phyloP scores from a whole-genome alignment of 2,113 vertebrate species.

The Synodontis membranacea region DNA sequence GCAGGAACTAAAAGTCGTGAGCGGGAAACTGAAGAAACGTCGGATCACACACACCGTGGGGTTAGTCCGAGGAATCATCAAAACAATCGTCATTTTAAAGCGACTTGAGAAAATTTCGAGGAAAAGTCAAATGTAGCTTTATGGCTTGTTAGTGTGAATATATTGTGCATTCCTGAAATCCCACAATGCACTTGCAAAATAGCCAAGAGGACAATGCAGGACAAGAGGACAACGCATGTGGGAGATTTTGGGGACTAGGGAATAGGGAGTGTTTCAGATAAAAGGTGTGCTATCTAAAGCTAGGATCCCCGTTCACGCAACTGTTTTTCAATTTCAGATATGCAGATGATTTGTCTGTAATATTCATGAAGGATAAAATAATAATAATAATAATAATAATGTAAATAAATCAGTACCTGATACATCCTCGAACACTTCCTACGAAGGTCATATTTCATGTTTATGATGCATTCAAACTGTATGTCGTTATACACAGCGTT shows the following conservation, averaged over 20 bases:
- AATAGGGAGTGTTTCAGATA: background rate
- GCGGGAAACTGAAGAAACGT: background rate
- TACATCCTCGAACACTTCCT: background rate
- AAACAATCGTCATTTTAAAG: background rate
- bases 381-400: background rate
- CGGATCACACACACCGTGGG: background rate
- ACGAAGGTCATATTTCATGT: background rate
- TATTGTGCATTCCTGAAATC: background rate
- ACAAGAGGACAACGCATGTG: background rate
- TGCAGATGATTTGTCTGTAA: background rate
- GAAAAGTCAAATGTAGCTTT: background rate
- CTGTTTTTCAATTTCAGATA: background rate
- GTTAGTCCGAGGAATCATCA: background rate
- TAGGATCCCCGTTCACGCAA: background rate
- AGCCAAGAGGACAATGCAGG: background rate
- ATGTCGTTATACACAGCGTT: background rate
- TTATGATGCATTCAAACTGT: background rate
- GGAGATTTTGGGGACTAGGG: background rate
- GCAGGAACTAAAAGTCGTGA: background rate
- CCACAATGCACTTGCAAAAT: background rate
- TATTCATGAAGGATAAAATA: background rate
- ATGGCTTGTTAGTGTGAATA: background rate
- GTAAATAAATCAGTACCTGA: background rate
- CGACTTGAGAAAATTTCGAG: background rate
- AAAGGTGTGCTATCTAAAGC: background rate